Conservation (phyloP, 92 coral and sea anemone genomes). For the Zoanthus solanderi region DNA sequence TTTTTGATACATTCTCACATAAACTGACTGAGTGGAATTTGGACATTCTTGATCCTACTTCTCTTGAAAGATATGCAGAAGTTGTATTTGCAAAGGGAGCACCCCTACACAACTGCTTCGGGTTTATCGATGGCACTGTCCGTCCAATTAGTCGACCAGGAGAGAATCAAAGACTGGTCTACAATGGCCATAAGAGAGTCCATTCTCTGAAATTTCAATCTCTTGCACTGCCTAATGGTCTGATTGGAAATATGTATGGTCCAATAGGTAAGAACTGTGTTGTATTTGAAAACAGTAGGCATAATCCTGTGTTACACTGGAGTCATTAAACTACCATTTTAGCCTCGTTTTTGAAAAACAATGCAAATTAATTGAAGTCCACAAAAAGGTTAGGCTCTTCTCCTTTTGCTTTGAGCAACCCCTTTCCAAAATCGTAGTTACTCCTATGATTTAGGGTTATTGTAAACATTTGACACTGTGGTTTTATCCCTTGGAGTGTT, state of each 20-base stretch:
- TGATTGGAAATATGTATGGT: conserved; percentile 14
- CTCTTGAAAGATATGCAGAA: conserved; percentile 28
- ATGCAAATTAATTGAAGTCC: conserved; percentile 16
- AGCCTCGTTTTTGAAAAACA: conserved; percentile 17
- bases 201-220: conserved; percentile 25
- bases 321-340: conserved; percentile 25
- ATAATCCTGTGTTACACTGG: conserved; percentile 22
- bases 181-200: conserved; percentile 16
- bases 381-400: conserved; percentile 28
- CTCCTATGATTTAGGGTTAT: conserved; percentile 17
- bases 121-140: conserved; percentile 25
- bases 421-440: conserved; percentile 22
- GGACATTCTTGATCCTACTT: conserved; percentile 25
- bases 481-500: conserved; percentile 10
- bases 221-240: conserved; percentile 6
- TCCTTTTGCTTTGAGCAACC: conserved; percentile 22
- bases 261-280: conserved; percentile 23
- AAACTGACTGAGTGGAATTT: conserved; percentile 18
- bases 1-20: conserved; percentile 21
- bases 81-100: conserved; percentile 20
- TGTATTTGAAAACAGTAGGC: conserved; percentile 14
- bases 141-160: conserved; percentile 21
- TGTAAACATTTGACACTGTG: conserved; percentile 33
- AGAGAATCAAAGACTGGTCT: conserved; percentile 26
- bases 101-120: conserved; percentile 29